Conservation (phyloP, 2,888 invertebrate species). For the Spodoptera littoralis region DNA sequence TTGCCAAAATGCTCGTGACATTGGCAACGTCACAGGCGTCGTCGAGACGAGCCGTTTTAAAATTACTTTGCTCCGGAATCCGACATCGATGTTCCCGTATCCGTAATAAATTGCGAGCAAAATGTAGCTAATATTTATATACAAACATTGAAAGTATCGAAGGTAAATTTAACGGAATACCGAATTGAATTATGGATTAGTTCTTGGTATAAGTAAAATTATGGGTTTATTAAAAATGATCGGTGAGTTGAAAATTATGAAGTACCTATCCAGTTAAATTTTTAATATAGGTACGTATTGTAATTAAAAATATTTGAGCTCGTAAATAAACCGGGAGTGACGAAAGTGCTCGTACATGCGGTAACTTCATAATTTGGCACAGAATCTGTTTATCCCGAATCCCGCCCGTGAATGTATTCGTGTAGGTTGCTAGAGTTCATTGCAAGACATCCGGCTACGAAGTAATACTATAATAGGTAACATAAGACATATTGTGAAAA, state of each 20-base stretch:
- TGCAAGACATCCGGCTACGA: constrained; percentile 63
- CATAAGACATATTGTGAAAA: neutral
- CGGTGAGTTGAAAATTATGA: too few species aligned
- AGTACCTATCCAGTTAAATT: neutral
- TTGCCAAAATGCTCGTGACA: constrained; percentile 66
- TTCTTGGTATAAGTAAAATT: neutral
- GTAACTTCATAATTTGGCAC: constrained; percentile 73
- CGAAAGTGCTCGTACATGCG: constrained; percentile 61
- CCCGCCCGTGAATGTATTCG: constrained; percentile 72
- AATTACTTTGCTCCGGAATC: constrained; percentile 68
- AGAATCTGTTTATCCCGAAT: constrained; percentile 75
- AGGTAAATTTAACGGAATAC: constrained; percentile 16
- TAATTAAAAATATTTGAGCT: constrained; percentile 14
- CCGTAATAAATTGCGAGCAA: constrained; percentile 44
- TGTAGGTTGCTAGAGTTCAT: constrained; percentile 74
- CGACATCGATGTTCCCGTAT: constrained; percentile 56
- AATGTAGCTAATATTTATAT: constrained; percentile 29
- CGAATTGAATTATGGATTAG: constrained; percentile 9
- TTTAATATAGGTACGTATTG: neutral
- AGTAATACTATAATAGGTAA: constrained; percentile 48
- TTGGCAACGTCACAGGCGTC: constrained; percentile 72
- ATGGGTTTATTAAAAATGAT: neutral
- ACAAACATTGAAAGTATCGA: constrained; percentile 25
- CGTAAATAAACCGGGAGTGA: constrained; percentile 59
- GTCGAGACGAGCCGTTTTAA: constrained; percentile 68